phyloP scores from a whole-genome alignment of 92 coral and sea anemone genomes.

The Epizoanthus scotinus region DNA sequence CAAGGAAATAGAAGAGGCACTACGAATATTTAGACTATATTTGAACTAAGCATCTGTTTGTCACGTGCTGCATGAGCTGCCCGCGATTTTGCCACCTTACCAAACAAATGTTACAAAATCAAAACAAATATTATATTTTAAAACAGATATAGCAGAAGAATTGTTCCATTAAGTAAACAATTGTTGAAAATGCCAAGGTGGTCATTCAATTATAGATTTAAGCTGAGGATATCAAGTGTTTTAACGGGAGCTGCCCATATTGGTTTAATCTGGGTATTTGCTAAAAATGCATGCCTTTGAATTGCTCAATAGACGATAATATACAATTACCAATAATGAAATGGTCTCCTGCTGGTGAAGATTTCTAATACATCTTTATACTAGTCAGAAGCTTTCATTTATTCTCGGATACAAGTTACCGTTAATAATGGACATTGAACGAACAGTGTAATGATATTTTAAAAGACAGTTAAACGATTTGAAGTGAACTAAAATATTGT shows the following conservation, averaged over 20 bases:
- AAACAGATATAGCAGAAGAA: not conserved
- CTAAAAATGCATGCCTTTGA: not conserved
- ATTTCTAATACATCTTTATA: too few species aligned
- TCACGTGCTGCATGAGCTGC: conserved; percentile 4
- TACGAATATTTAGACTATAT: too few species aligned
- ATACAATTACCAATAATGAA: not conserved
- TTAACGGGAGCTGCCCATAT: not conserved
- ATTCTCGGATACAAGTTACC: too few species aligned
- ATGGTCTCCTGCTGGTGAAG: too few species aligned
- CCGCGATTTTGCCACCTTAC: not conserved
- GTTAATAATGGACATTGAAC: not conserved
- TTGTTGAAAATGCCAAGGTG: not conserved
- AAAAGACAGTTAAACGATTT: not conserved
- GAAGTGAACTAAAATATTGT: not conserved
- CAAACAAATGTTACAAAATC: not conserved
- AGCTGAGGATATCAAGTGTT: not conserved
- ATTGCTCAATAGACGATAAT: not conserved
- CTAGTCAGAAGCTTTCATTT: too few species aligned
- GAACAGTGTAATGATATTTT: not conserved
- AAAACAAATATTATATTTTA: not conserved
- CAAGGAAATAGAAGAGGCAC: too few species aligned
- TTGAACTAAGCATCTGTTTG: conserved; percentile 14
- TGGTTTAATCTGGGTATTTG: not conserved
- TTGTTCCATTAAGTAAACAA: conserved; percentile 7
- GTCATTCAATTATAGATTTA: not conserved